phyloP scores from a whole-genome alignment of 2,888 invertebrate genomes.

The Cremastobaeus sp. region DNA sequence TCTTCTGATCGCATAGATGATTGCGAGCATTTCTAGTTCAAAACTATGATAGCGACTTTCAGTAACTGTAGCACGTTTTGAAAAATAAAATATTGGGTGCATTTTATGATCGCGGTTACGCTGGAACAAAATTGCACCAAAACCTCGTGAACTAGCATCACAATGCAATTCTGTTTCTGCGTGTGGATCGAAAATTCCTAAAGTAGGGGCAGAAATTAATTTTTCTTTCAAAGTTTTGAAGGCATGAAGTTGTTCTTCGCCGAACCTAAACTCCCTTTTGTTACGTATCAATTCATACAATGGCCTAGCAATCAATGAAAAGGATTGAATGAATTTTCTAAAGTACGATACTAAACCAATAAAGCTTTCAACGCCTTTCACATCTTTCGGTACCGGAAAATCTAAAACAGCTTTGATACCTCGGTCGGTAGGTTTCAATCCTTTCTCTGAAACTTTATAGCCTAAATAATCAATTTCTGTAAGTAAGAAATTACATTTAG shows the following conservation, averaged over 20 bases:
- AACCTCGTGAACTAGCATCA: conserved; percentile 18
- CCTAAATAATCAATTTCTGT: conserved; percentile 25
- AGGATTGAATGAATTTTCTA: conserved; percentile 10
- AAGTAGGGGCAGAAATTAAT: background rate
- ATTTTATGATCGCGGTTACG: conserved; percentile 1
- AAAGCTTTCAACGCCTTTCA: conserved; percentile 7
- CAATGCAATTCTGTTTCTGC: conserved; percentile 25
- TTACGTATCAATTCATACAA: conserved; percentile 7
- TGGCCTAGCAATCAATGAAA: conserved; percentile 15
- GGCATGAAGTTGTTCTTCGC: background rate
- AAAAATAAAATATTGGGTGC: conserved; percentile 28
- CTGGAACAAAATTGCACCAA: conserved; percentile 14
- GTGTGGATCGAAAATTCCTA: conserved; percentile 3
- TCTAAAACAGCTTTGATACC: background rate
- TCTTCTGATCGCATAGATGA: conserved; percentile 2
- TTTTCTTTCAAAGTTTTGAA: conserved; percentile 2
- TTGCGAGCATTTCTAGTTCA: conserved; percentile 21
- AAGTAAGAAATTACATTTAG: conserved; percentile 11
- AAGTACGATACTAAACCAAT: conserved; percentile 14
- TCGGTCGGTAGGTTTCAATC: conserved; percentile 3
- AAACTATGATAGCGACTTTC: conserved; percentile 18
- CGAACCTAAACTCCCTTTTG: background rate
- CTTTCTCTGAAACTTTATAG: conserved; percentile 2
- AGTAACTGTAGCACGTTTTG: conserved; percentile 3
- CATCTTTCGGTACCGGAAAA: conserved; percentile 16